Conservation (phyloP, 2,797 vertebrate genomes). For the Poecilia velifera region DNA sequence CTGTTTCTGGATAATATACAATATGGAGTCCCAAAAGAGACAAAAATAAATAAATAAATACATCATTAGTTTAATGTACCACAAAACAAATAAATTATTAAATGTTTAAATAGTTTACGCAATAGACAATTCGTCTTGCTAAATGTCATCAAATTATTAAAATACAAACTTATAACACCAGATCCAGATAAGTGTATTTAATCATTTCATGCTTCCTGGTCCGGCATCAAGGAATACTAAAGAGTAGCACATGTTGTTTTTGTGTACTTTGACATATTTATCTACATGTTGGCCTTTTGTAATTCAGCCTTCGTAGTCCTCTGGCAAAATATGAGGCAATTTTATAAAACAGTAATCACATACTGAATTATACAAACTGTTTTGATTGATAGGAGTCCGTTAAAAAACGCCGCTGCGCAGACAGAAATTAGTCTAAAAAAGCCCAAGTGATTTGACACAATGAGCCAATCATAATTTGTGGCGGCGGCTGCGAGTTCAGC, state of each 20-base stretch:
- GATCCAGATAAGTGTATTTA: neutral
- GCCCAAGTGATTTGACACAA: slow-evolving; percentile 22
- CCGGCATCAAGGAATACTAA: neutral
- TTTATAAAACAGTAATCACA: neutral
- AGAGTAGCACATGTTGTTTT: neutral
- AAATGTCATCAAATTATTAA: neutral
- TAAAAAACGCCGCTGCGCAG: slow-evolving; percentile 7
- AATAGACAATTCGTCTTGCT: neutral
- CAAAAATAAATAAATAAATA: no score
- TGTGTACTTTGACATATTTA: neutral
- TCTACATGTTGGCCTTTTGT: neutral
- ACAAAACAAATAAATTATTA: neutral
- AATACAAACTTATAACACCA: neutral
- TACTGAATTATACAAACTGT: neutral
- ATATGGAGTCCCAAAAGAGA: neutral
- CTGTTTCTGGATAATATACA: neutral
- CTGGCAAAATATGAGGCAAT: neutral
- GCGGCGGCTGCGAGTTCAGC: slow-evolving; percentile 2
- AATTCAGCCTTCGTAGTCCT: neutral
- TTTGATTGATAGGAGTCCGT: neutral
- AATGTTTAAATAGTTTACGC: neutral
- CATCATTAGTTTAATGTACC: neutral
- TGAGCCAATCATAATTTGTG: neutral
- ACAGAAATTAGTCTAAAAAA: slow-evolving; percentile 8
- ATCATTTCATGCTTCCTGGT: neutral